Percentiles rank a stretch among this genome's conserved stretches.
phyloP scores from a whole-genome alignment of 2,797 vertebrate genomes.

The Oceanodroma leucorhoa region DNA sequence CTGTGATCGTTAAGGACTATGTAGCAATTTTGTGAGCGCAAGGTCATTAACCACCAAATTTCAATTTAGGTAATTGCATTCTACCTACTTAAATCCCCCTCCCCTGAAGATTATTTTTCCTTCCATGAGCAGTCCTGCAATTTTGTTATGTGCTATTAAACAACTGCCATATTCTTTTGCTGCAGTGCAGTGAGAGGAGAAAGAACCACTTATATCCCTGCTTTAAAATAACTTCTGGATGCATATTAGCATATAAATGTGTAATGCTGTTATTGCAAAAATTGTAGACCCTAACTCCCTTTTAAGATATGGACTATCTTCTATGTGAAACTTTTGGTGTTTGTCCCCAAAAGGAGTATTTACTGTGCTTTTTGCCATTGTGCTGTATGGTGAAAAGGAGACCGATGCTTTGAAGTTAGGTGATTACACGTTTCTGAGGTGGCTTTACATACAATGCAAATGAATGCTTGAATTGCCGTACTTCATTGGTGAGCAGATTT shows the following conservation, averaged over 20 bases:
- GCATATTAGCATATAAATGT: not conserved
- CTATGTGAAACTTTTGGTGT: not conserved
- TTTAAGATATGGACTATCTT: not conserved
- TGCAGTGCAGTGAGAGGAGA: conserved; percentile 35
- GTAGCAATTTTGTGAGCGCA: not conserved
- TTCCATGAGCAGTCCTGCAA: conserved; percentile 9
- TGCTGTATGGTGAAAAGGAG: not conserved
- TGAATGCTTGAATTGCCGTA: not conserved
- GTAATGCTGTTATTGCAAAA: not conserved
- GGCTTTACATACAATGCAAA: not conserved
- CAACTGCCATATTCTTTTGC: conserved; percentile 28
- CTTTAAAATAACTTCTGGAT: not conserved
- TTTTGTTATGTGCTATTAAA: conserved; percentile 48
- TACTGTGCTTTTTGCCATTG: not conserved
- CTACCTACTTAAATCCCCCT: conserved; percentile 38
- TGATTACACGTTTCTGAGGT: not conserved
- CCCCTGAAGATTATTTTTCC: conserved; percentile 28
- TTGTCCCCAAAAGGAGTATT: not conserved
- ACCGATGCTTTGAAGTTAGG: not conserved
- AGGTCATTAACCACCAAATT: conserved; percentile 37
- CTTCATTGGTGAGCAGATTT: not conserved
- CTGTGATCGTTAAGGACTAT: not conserved
- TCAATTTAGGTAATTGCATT: conserved; percentile 57
- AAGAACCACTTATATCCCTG: not conserved
- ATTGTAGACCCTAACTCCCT: not conserved